These are phyloP conservation scores for Oscheius sp. DNA, from an alignment of 2,888 invertebrate species.

Conservation along the genomic window DNA sequence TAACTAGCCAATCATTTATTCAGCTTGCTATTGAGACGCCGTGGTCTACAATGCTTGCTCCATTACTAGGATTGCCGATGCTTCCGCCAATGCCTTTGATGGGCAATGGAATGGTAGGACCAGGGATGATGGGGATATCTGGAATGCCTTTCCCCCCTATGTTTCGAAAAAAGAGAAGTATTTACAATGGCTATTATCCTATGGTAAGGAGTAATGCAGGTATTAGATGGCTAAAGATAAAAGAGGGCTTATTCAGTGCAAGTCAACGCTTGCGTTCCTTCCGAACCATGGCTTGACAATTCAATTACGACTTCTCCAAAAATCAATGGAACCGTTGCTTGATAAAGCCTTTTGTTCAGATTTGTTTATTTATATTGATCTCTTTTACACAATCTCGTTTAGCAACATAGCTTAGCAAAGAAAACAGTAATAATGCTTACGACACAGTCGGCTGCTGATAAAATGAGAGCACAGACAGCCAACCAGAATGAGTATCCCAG, in stretches of 20 bases:
- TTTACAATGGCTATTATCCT: too few species aligned
- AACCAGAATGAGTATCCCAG: slow-evolving; percentile 56
- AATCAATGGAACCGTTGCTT: slow-evolving; percentile 1
- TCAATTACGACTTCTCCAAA: not conserved
- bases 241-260: slow-evolving; percentile 19
- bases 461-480: slow-evolving; percentile 43
- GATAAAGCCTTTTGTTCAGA: slow-evolving; percentile 8
- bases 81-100: not conserved
- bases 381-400: slow-evolving; percentile 35
- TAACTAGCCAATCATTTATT: not conserved
- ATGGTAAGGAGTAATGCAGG: not conserved
- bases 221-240: not conserved
- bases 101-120: not conserved
- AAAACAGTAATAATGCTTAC: slow-evolving; percentile 43
- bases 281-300: slow-evolving; percentile 19
- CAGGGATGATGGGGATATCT: not conserved
- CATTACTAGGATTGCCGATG: slow-evolving; percentile 18
- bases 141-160: slow-evolving; percentile 14
- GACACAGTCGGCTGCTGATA: slow-evolving; percentile 47
- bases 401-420: slow-evolving; percentile 49
- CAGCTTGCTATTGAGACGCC: slow-evolving; percentile 23
- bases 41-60: slow-evolving; percentile 18
- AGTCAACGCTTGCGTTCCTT: slow-evolving; percentile 20
- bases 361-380: slow-evolving; percentile 2
- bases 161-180: not conserved